Evolutionary conservation across 2,888 invertebrate genomes (phyloP).

Genomic region (Quadriops clusia): DNA sequence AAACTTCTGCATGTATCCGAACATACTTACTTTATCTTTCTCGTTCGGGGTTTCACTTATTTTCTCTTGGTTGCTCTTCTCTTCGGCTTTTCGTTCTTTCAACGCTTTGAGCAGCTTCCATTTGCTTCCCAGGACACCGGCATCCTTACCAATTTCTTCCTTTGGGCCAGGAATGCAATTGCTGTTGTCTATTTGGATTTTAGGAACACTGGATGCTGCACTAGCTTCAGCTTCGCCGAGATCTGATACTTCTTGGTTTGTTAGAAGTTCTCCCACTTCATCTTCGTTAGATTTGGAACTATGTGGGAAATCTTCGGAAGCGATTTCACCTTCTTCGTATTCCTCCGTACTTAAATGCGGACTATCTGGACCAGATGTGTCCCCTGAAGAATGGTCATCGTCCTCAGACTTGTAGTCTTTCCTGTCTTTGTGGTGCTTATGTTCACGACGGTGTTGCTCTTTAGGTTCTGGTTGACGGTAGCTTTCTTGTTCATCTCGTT

Average conservation of each 20-base stretch:
- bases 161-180: conserved; percentile 25
- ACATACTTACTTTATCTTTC: conserved; percentile 60
- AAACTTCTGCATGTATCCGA: conserved; percentile 56
- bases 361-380: conserved; percentile 81
- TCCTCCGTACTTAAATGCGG: conserved; percentile 66
- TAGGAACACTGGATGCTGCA: conserved; percentile 34
- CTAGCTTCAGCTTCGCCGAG: conserved; percentile 30
- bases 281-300: conserved; percentile 13
- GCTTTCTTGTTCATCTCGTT: conserved; percentile 26
- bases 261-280: conserved; percentile 27
- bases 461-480: conserved; percentile 25
- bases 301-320: conserved; percentile 33
- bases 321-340: conserved; percentile 52
- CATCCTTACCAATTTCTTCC: conserved; percentile 29
- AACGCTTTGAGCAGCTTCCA: conserved; percentile 85
- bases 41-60: conserved; percentile 52
- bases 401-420: conserved; percentile 22
- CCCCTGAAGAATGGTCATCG: conserved; percentile 57
- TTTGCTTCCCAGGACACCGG: conserved; percentile 60
- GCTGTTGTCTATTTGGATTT: conserved; percentile 40
- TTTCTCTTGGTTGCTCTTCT: conserved; percentile 61
- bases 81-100: conserved; percentile 82
- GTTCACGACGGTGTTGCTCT: conserved; percentile 14
- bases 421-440: conserved; percentile 19
- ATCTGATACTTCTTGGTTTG: conserved; percentile 32